Evolutionary conservation across 2,888 invertebrate species (phyloP).

Genomic region (Trissolcus brochymenae): DNA sequence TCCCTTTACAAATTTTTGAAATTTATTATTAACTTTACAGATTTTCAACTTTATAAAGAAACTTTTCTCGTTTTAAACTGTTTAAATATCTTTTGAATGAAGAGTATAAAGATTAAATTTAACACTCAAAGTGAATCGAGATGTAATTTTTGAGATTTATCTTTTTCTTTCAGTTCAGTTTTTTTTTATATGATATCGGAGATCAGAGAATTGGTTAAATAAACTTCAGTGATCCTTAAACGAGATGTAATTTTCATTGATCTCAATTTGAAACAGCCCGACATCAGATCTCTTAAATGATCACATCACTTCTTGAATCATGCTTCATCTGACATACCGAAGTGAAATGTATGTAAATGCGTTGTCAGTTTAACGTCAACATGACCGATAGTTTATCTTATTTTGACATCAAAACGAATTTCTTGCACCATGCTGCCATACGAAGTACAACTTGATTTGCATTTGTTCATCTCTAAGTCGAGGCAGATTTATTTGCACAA

Average conservation of each 20-base stretch:
- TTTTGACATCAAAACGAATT: conserved; percentile 56
- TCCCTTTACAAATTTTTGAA: conserved; percentile 10
- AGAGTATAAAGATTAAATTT: too few relatives aligned
- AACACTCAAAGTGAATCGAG: not conserved
- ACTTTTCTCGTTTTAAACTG: too few relatives aligned
- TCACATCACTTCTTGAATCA: conserved; percentile 29
- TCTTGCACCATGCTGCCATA: conserved; percentile 35
- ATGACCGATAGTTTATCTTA: conserved; percentile 54
- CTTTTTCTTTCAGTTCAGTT: too few relatives aligned
- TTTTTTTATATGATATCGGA: not conserved
- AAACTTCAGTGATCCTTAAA: not conserved
- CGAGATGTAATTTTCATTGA: conserved; percentile 3
- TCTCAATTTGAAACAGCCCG: not conserved
- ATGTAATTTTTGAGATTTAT: not conserved
- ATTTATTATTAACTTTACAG: conserved; percentile 32
- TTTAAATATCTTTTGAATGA: too few relatives aligned
- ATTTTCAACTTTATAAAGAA: conserved; percentile 17
- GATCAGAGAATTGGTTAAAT: not conserved
- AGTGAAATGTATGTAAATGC: conserved; percentile 55
- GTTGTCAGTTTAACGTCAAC: conserved; percentile 55
- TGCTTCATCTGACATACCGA: conserved; percentile 27
- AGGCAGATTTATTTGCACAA: conserved; percentile 51
- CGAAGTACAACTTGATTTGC: conserved; percentile 53
- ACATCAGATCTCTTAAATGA: conserved; percentile 29
- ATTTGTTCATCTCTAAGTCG: conserved; percentile 57